Percentiles rank a stretch among this genome's conserved stretches.
These are phyloP conservation scores for Drosophila albomicans DNA, from an alignment of 1,140 invertebrate genomes.

Conservation along the genomic window DNA sequence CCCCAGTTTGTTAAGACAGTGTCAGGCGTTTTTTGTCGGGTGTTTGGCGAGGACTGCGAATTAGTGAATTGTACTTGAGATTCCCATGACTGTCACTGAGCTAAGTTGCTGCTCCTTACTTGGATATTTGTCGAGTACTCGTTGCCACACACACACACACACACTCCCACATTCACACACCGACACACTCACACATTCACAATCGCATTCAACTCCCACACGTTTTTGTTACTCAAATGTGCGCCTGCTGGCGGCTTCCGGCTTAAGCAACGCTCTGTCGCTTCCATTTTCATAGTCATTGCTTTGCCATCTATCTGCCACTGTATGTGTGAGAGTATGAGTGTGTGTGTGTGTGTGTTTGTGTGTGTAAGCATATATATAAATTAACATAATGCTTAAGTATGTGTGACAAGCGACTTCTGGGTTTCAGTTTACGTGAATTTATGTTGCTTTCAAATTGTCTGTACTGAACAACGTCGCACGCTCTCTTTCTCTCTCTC, in stretches of 20 bases:
- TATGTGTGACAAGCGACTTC: conserved; percentile 82
- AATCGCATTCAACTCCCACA: conserved; percentile 50
- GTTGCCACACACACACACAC: background rate
- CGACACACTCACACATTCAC: background rate
- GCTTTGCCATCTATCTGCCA: conserved; percentile 30
- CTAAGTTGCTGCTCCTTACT: conserved; percentile 7
- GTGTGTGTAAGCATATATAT: conserved; percentile 42
- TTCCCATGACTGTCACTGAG: conserved; percentile 65
- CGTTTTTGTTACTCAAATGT: conserved; percentile 36
- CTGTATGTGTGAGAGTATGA: conserved; percentile 4
- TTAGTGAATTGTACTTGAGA: conserved; percentile 73
- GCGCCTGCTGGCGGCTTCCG: conserved; percentile 65
- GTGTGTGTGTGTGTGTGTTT: conserved; percentile 39
- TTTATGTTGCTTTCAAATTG: conserved; percentile 79
- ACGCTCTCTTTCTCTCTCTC: conserved; percentile 1
- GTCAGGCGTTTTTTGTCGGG: conserved; percentile 1
- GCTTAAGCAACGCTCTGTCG: conserved; percentile 79
- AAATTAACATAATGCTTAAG: conserved; percentile 83
- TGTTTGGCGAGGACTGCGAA: conserved; percentile 49
- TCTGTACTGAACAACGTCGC: conserved; percentile 40
- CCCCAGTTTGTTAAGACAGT: background rate
- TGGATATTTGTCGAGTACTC: conserved; percentile 19
- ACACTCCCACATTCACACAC: conserved; percentile 6
- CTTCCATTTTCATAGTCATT: conserved; percentile 76
- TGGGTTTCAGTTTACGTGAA: conserved; percentile 72